A percentile compares a stretch with the other conserved stretches of the same genome.
Conservation (phyloP, 2,797 vertebrate species). For the Leptatherina wallacei region DNA sequence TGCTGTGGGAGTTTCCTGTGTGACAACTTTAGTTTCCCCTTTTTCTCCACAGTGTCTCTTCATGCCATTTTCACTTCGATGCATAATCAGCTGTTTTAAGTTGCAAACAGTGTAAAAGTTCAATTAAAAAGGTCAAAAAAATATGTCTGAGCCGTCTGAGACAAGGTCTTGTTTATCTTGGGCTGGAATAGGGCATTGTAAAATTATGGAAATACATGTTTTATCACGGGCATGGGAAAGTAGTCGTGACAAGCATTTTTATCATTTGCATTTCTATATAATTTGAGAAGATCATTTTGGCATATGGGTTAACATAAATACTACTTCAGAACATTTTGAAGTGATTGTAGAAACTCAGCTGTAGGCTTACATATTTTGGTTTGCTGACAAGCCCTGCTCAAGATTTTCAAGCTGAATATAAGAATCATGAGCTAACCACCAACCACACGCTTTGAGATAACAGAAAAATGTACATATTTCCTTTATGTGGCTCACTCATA, state of each 20-base stretch:
- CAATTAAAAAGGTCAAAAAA: neutral
- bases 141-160: no score
- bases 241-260: no score
- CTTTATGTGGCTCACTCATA: neutral
- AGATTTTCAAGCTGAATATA: neutral
- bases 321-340: neutral
- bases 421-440: constrained; percentile 5
- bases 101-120: neutral
- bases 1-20: constrained; percentile 61
- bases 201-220: neutral
- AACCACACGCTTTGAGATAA: constrained; percentile 18
- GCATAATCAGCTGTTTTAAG: constrained; percentile 18
- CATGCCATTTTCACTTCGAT: neutral
- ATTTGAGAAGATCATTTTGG: neutral
- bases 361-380: neutral
- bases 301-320: neutral
- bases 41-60: constrained; percentile 42
- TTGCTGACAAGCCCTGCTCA: neutral
- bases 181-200: neutral
- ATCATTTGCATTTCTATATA: neutral
- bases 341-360: neutral
- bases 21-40: constrained; percentile 44
- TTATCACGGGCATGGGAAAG: no score
- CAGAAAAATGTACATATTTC: neutral
- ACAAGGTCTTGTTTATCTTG: no score